A percentile compares a stretch with the other conserved stretches of the same genome.
Evolutionary conservation across 2,797 vertebrate genomes (phyloP).

Genomic region (Hippoglossus hippoglossus): DNA sequence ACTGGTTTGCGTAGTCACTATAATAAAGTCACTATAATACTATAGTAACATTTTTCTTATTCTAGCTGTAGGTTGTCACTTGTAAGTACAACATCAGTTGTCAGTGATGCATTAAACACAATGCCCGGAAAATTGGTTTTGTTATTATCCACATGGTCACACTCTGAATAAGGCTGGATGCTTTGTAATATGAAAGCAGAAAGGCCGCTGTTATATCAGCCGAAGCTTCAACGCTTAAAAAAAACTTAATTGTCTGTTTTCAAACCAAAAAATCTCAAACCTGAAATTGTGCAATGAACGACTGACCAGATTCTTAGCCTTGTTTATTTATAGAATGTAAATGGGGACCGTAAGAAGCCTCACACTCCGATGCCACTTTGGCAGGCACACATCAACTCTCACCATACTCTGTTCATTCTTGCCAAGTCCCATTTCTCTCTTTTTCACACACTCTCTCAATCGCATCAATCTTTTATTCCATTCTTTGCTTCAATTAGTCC

Average conservation of each 20-base stretch:
- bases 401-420: constrained; percentile 43
- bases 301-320: constrained; percentile 18
- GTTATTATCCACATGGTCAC: constrained; percentile 3
- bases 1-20: background rate
- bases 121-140: background rate
- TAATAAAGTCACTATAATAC: background rate
- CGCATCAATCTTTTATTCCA: constrained; percentile 23
- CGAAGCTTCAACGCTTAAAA: background rate
- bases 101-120: constrained; percentile 13
- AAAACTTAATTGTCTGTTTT: background rate
- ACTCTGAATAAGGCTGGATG: background rate
- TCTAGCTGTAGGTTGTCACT: background rate
- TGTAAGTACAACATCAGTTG: no score
- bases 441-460: constrained; percentile 35
- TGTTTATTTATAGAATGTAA: constrained; percentile 62
- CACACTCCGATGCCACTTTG: constrained; percentile 75
- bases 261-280: no score
- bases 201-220: background rate
- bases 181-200: background rate
- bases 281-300: background rate
- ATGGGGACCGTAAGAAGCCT: constrained; percentile 60
- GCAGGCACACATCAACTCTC: constrained; percentile 69
- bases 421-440: constrained; percentile 27
- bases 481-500: constrained; percentile 20
- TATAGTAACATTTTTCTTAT: background rate